Evolutionary conservation across 2,797 vertebrate genomes (phyloP), one percentile per base, ranked within the genome.

Genomic region (Phataginus tricuspis): DNA sequence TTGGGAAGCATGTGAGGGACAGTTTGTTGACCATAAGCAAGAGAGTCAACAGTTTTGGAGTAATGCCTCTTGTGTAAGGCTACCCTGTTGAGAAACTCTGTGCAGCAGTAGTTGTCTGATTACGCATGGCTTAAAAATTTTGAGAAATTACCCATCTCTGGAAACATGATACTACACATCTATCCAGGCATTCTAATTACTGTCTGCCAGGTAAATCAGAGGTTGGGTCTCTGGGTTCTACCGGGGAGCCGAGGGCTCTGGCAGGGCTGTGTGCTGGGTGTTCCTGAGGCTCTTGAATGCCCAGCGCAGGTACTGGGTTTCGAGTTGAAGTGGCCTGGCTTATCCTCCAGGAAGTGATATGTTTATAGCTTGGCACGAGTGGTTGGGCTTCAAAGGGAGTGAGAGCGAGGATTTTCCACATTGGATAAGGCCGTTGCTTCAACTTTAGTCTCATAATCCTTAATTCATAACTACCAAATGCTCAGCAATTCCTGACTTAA

Each of bases 341-440:
- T 42, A 16, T 69, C 84, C 68, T 95, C 68, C 97, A 96, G 98
- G 98, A 98, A 96, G 80, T 42, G 91, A 90, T 77, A 61, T 90
- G 97, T 98, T 97, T 92, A 74, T 77, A 91, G 86, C 93, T 96
- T 79, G 96, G 94, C 95, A 66, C 37, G 85, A 55, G 83, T 91
- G 96, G 87, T 87, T n/a, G 37, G 53, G 75, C 96, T 97, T 97
- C 96, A 95, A 97, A 97, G 96, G 85, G 71, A 88, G 79, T 57
- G 63, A 69, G 66, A 86, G 71, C 89, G 15, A 94, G 89, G 86
- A 34, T 93, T 97, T 97, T 94, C 92, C 86, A 96, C 63, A 0
- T 63, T 85, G 96, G 93, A 90, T 90, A 42, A 96, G 84, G 72
- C 78, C 51, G 0, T 55, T 23, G 72, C 91, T 91, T 91, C 86